phyloP scores from a whole-genome alignment of 2,888 invertebrate species.

The Tromatobia lineatoria region DNA sequence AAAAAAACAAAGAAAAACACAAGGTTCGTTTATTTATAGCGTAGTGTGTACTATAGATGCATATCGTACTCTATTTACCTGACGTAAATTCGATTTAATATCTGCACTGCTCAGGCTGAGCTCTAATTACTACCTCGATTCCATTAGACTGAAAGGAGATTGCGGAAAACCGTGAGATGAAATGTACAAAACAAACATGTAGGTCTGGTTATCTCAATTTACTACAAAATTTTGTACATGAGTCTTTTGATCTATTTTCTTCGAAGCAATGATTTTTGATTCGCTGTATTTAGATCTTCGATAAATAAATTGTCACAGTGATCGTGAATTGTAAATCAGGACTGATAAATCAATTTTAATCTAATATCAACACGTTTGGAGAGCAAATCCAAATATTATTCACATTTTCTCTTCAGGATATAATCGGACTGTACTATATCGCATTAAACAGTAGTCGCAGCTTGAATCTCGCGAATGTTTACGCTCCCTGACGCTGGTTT shows the following conservation, averaged over 20 bases:
- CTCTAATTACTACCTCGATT: constrained; percentile 59
- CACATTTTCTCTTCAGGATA: no score
- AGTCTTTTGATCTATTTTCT: not conserved
- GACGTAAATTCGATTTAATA: constrained; percentile 45
- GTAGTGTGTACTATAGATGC: constrained; percentile 39
- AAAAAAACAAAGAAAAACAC: not conserved
- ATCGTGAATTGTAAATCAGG: no score
- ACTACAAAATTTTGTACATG: not conserved
- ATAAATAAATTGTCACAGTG: not conserved
- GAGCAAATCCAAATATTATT: no score
- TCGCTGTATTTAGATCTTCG: not conserved
- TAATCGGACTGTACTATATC: not conserved
- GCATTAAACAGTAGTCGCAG: not conserved
- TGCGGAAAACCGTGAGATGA: constrained; percentile 39
- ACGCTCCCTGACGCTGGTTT: not conserved
- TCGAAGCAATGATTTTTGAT: not conserved
- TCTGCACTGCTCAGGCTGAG: constrained; percentile 13
- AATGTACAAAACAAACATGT: not conserved
- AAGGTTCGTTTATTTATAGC: not conserved
- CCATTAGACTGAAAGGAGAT: constrained; percentile 58
- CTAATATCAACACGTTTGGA: no score
- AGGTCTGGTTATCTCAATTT: not conserved
- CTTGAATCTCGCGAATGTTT: not conserved
- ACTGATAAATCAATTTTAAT: no score
- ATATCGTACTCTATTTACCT: constrained; percentile 33